These are phyloP conservation scores for Phrynosoma platyrhinos DNA, from an alignment of 2,113 vertebrate species.

Conservation along the genomic window DNA sequence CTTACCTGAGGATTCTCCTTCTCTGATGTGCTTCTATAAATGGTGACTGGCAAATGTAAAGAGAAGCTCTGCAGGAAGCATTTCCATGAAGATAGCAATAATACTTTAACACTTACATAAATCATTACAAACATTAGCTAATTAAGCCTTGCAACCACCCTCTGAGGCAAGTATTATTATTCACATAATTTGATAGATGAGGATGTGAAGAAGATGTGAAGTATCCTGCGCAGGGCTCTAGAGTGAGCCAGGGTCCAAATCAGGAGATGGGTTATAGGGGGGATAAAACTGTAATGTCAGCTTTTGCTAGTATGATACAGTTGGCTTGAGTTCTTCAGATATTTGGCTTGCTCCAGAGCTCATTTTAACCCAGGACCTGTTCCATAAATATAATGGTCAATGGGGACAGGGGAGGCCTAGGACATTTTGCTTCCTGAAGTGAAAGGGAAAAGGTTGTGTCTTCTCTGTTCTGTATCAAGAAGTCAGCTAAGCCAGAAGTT, in stretches of 20 bases:
- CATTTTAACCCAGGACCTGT: neutral
- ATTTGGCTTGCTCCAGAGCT: neutral
- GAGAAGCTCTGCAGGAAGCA: slow-evolving; percentile 50
- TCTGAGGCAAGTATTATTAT: slow-evolving; percentile 65
- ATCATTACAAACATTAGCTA: slow-evolving; percentile 67
- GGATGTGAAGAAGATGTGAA: slow-evolving; percentile 50
- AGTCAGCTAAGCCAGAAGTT: neutral
- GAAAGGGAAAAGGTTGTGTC: neutral
- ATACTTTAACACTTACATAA: slow-evolving; percentile 65
- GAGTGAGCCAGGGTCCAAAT: neutral
- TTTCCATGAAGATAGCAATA: slow-evolving; percentile 67
- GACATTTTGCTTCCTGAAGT: neutral
- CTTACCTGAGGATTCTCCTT: slow-evolving; percentile 38
- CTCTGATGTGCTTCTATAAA: slow-evolving; percentile 61
- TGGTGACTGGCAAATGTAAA: slow-evolving; percentile 36
- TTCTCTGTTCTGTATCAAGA: neutral
- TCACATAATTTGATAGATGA: slow-evolving; percentile 58
- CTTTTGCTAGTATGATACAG: neutral
- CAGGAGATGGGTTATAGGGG: neutral
- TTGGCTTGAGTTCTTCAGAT: neutral
- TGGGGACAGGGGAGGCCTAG: neutral
- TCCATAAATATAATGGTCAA: neutral
- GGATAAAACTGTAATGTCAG: neutral
- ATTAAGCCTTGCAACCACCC: slow-evolving; percentile 60
- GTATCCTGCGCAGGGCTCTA: slow-evolving; percentile 21